Conservation (phyloP, 2,797 vertebrate genomes). For the Neostethus bicornis region DNA sequence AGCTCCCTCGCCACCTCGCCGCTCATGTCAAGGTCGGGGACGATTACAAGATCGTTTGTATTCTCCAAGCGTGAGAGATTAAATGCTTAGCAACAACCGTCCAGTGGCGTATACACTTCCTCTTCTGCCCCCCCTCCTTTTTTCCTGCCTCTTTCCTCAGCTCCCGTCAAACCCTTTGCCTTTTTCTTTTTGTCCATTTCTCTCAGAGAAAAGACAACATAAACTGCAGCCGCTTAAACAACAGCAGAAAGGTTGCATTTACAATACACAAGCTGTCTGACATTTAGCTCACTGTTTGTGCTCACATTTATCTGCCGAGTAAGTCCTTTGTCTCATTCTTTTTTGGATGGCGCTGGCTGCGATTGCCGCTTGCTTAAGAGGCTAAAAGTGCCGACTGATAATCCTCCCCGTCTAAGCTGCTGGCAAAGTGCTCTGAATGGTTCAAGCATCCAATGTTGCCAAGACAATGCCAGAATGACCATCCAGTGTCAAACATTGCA, state of each 20-base stretch:
- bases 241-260: conserved; percentile 39
- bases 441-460: conserved; percentile 35
- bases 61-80: conserved; percentile 77
- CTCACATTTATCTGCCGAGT: conserved; percentile 27
- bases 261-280: conserved; percentile 59
- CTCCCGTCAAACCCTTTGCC: not conserved
- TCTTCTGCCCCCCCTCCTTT: conserved; percentile 17
- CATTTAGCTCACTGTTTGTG: conserved; percentile 62
- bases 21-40: conserved; percentile 77
- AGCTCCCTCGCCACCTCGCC: conserved; percentile 53
- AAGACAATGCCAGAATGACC: conserved; percentile 46
- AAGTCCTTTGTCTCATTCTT: conserved; percentile 50
- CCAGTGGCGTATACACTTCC: conserved; percentile 54
- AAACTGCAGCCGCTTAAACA: conserved; percentile 33
- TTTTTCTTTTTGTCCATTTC: conserved; percentile 28
- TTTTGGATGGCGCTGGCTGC: conserved; percentile 52
- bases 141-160: conserved; percentile 9
- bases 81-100: conserved; percentile 76
- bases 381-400: conserved; percentile 72
- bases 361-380: conserved; percentile 64
- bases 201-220: conserved; percentile 37
- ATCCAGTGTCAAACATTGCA: conserved; percentile 12
- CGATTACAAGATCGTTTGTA: conserved; percentile 78
- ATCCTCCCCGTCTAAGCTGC: conserved; percentile 72
- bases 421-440: conserved; percentile 50